A percentile compares a stretch with the other conserved stretches of the same genome.
These are phyloP conservation scores for Aphrophora alni DNA, from an alignment of 2,888 invertebrate species.

Conservation along the genomic window DNA sequence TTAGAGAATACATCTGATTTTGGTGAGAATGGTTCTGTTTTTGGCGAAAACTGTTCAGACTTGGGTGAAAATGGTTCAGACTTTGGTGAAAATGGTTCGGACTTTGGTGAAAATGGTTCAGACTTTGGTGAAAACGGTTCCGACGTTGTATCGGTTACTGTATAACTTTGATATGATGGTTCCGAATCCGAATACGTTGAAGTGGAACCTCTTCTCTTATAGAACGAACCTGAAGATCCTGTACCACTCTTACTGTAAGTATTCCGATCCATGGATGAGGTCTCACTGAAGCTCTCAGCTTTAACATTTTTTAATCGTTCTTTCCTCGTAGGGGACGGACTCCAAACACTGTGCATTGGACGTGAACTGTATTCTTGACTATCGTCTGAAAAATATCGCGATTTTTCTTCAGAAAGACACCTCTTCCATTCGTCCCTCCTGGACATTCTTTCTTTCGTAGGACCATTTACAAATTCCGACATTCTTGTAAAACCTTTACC, in stretches of 20 bases:
- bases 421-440: neutral
- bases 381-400: neutral
- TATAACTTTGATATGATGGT: neutral
- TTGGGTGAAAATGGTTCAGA: neutral
- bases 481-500: constrained; percentile 13
- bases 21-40: neutral
- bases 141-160: neutral
- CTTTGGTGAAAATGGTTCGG: neutral
- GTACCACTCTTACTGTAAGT: neutral
- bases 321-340: constrained; percentile 10
- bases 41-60: neutral
- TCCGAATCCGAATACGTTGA: neutral
- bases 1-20: neutral
- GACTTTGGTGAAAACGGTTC: neutral
- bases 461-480: constrained; percentile 6
- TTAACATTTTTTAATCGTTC: neutral
- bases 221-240: neutral
- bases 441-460: constrained; percentile 12
- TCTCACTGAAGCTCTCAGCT: neutral
- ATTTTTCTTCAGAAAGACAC: constrained; percentile 26
- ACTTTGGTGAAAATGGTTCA: neutral
- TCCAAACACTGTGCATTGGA: constrained; percentile 23
- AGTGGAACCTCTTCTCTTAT: neutral
- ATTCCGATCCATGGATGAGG: neutral
- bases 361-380: neutral